Percentiles rank a stretch among this genome's conserved stretches.
Conservation (phyloP, 2,113 vertebrate species). For the Rhea pennata region DNA sequence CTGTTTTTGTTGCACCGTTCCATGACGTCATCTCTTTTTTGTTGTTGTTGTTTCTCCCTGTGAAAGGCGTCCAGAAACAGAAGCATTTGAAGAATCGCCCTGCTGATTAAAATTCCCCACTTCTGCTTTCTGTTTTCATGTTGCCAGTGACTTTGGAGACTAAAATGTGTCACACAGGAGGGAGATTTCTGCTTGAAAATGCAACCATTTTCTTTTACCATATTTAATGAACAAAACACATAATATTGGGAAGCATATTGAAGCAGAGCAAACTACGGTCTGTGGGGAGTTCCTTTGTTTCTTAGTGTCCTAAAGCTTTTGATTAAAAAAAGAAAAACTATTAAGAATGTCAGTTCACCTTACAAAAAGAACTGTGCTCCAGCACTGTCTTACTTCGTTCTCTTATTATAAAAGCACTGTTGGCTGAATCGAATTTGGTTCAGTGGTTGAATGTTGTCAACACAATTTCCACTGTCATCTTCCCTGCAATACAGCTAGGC, state of each 20-base stretch:
- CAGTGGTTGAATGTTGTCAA: background rate
- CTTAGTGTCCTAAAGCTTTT: constrained; percentile 1
- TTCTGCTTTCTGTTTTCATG: background rate
- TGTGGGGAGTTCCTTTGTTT: constrained; percentile 18
- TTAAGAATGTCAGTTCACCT: background rate
- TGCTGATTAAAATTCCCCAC: background rate
- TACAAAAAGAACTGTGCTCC: background rate
- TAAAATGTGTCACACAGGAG: background rate
- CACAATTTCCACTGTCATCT: constrained; percentile 9
- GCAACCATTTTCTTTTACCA: background rate
- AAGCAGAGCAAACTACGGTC: background rate
- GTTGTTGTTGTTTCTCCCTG: background rate
- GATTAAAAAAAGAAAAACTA: background rate
- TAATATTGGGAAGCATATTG: background rate
- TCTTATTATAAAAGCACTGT: background rate
- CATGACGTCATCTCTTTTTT: background rate
- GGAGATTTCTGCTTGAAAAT: background rate
- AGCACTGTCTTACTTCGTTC: background rate
- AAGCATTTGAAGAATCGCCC: background rate
- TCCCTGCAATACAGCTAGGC: background rate
- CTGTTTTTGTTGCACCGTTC: background rate
- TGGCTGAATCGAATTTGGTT: constrained; percentile 1
- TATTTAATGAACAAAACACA: background rate
- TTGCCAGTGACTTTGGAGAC: background rate
- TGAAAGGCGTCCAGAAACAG: background rate